Conservation (phyloP, 2,888 invertebrate genomes). For the Harmothoe impar region DNA sequence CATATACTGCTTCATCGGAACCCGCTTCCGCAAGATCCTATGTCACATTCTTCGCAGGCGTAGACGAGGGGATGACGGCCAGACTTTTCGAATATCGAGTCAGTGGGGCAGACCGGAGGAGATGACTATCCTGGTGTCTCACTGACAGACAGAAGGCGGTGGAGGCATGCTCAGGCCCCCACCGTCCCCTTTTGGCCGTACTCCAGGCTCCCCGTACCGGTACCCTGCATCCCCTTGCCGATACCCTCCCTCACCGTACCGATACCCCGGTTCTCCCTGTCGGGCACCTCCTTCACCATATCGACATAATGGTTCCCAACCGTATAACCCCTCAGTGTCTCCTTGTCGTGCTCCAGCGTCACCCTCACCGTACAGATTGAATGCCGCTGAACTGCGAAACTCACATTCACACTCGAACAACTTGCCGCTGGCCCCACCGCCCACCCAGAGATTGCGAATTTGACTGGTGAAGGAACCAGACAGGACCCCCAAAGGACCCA, state of each 20-base stretch:
- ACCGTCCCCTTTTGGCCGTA: constrained; percentile 47
- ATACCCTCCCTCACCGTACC: constrained; percentile 52
- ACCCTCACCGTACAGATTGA: constrained; percentile 48
- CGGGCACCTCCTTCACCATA: background rate
- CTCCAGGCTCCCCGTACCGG: constrained; percentile 46
- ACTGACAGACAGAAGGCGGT: constrained; percentile 58
- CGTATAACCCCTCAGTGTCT: constrained; percentile 45
- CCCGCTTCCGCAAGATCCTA: constrained; percentile 69
- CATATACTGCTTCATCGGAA: constrained; percentile 72
- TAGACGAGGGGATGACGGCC: constrained; percentile 32
- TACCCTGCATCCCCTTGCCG: constrained; percentile 37
- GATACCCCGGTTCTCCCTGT: constrained; percentile 26
- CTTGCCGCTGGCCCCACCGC: constrained; percentile 31
- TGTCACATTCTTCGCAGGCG: constrained; percentile 67
- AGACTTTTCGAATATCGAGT: constrained; percentile 53
- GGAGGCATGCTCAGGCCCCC: constrained; percentile 34
- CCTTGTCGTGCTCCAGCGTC: background rate
- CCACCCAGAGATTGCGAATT: constrained; percentile 47
- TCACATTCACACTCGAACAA: constrained; percentile 15
- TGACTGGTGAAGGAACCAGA: background rate
- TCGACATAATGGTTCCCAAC: background rate
- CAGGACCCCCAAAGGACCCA: background rate
- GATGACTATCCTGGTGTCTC: constrained; percentile 57
- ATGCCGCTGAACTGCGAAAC: constrained; percentile 44
- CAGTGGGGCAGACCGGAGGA: constrained; percentile 60